Conservation (phyloP, 2,113 vertebrate genomes). For the Sisor rabdophorus region DNA sequence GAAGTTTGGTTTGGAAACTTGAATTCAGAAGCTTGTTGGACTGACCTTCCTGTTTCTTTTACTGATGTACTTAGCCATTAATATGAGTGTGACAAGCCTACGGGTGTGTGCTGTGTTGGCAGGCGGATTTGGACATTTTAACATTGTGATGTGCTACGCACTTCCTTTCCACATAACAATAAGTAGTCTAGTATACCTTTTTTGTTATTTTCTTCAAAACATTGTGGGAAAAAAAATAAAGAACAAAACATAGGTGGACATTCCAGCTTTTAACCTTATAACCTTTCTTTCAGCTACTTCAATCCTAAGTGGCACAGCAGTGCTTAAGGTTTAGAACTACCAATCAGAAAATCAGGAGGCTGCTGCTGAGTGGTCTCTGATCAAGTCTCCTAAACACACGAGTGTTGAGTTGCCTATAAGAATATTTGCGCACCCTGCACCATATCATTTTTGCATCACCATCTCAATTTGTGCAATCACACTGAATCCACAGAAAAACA, state of each 20-base stretch:
- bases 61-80: constrained; percentile 24
- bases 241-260: not conserved
- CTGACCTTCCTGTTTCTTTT: constrained; percentile 40
- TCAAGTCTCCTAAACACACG: too few species aligned
- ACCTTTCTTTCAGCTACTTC: not conserved
- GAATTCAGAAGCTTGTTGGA: constrained; percentile 38
- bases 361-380: too few species aligned
- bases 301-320: not conserved
- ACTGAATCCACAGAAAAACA: too few species aligned
- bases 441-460: too few species aligned
- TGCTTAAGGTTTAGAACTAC: not conserved
- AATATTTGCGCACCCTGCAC: too few species aligned
- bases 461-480: too few species aligned
- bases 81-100: constrained; percentile 16
- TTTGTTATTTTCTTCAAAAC: not conserved
- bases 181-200: not conserved
- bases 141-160: not conserved
- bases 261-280: not conserved
- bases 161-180: not conserved
- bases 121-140: constrained; percentile 13
- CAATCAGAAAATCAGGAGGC: too few species aligned
- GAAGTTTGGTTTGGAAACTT: constrained; percentile 53
- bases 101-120: constrained; percentile 25
- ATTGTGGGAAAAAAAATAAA: not conserved
- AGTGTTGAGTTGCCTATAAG: too few species aligned